Base-by-base conservation (phyloP, 1,140 invertebrate species). In the Zaprionus vittiger region DNA sequence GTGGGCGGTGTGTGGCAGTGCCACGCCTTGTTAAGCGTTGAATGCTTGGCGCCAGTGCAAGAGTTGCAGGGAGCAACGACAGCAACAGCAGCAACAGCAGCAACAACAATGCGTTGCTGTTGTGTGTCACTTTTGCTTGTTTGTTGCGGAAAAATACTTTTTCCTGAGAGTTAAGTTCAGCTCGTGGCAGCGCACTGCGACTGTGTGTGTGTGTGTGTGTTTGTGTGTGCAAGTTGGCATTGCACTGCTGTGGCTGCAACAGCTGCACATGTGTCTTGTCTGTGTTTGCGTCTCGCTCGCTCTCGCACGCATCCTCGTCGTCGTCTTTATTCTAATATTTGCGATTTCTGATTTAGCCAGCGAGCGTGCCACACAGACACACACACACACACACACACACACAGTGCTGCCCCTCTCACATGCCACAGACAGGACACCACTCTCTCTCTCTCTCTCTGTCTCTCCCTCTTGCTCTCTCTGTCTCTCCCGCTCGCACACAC, bases 51-150 rank as follows among this genome's bases (percentile, higher is more conserved):
- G 67, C 67, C 73, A 75, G 2, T 14, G 28, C 37, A 57, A 75
- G 59, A 37, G 67, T 54, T 68, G 69, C 69, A 80, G 49, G 72
- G 38, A 80, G 66, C 41, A 59, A 12, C 79, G 54, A 38, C 60
- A 61, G 47, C 24, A 75, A 73, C 57, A 74, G 37, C 52, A 44
- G 0, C 41, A 17, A 44, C 15, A 44, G 6, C 38, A 41, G 5
- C 41, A 44, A n/a, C 24, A 72, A 55, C 52, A 76, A 77, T n/a
- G 41, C 41, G 74, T 77, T 80, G 83, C 73, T 86, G 83, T 80
- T 87, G 70, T 74, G 70, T 87, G 80, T 87, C 83, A 83, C 77
- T 87, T 87, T 87, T 83, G 83, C 83, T 78, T 76, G 83, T 87
- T 87, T 87, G 83, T 78, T 80, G 83, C 73, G 65, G 73, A 78